Percentiles rank a stretch among this genome's conserved stretches.
Evolutionary conservation across 1,140 invertebrate species (phyloP).

Genomic region (Tetramorium alpestre): DNA sequence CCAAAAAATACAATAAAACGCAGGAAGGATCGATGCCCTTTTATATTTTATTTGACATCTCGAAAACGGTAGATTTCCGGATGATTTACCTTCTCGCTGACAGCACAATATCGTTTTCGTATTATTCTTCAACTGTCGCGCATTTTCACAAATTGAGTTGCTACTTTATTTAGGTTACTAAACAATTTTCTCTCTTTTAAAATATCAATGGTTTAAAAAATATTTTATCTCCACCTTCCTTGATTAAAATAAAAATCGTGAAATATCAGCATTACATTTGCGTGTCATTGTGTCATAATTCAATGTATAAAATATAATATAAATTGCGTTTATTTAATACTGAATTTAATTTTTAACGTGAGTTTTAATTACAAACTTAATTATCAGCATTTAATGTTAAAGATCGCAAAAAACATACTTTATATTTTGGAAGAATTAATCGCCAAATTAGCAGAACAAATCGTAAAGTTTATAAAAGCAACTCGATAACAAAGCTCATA

Average conservation of each 20-base stretch:
- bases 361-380: not conserved
- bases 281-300: not conserved
- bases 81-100: not conserved
- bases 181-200: not conserved
- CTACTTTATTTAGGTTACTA: not conserved
- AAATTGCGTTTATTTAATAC: not conserved
- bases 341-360: slow-evolving; percentile 5
- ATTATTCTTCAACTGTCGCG: not conserved
- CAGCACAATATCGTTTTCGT: not conserved
- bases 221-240: not conserved
- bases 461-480: not conserved
- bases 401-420: not conserved
- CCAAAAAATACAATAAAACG: slow-evolving; percentile 39
- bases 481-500: not conserved
- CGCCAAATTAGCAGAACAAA: not conserved
- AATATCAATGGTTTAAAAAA: not conserved
- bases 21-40: not conserved
- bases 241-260: not conserved
- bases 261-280: not conserved
- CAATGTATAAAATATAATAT: not conserved
- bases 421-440: not conserved
- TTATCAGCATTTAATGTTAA: not conserved
- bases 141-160: not conserved
- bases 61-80: not conserved
- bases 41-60: slow-evolving; percentile 29